Evolutionary conservation across 2,113 vertebrate species (phyloP).

Genomic region (Cyanocitta stelleri): DNA sequence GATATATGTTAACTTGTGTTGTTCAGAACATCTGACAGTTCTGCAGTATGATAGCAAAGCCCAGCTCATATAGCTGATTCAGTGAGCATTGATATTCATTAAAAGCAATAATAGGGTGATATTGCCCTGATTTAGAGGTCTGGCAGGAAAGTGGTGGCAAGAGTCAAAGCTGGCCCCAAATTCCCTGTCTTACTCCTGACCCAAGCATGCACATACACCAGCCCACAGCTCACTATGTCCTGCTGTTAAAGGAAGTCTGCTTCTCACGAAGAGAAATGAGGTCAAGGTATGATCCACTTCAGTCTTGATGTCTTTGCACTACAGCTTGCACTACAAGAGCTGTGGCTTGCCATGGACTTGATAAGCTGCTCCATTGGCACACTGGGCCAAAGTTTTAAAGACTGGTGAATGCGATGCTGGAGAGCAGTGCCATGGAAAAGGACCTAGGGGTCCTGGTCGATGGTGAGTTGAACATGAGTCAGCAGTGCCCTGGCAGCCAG

Average conservation of each 20-base stretch:
- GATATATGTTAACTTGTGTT: not conserved
- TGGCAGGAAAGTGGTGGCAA: not conserved
- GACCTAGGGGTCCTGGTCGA: rapidly evolving
- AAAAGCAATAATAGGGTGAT: not conserved
- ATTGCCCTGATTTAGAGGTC: not conserved
- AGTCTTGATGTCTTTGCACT: not conserved
- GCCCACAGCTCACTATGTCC: not conserved
- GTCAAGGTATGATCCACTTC: not conserved
- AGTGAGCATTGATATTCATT: conserved; percentile 14
- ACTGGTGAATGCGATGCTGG: not conserved
- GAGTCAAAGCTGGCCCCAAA: not conserved
- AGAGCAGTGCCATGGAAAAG: rapidly evolving
- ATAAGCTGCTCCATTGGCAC: not conserved
- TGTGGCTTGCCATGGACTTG: not conserved
- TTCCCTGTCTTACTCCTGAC: not conserved
- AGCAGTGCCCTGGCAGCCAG: not conserved
- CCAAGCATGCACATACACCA: rapidly evolving
- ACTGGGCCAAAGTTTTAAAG: not conserved
- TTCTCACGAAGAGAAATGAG: not conserved
- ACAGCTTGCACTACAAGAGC: not conserved
- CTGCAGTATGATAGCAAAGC: not conserved
- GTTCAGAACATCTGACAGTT: not conserved
- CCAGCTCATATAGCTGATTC: not conserved
- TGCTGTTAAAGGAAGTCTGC: not conserved
- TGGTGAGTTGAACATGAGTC: rapidly evolving